These are phyloP conservation scores for Mustela nigripes DNA, from an alignment of 2,113 vertebrate species.

Conservation along the genomic window DNA sequence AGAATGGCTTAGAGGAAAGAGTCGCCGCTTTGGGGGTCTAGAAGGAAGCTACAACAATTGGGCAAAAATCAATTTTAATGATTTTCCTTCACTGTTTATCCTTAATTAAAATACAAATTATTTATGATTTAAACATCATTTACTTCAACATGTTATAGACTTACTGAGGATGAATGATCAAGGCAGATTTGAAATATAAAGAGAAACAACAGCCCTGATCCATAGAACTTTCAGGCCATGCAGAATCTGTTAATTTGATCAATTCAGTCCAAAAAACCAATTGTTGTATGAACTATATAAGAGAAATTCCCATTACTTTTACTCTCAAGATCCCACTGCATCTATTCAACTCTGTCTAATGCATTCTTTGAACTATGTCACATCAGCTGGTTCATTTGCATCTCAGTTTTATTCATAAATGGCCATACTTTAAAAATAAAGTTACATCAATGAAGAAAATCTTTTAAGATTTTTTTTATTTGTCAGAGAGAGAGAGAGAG, in stretches of 20 bases:
- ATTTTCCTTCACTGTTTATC: not conserved
- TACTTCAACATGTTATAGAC: not conserved
- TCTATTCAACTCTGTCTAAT: not conserved
- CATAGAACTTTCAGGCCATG: not conserved
- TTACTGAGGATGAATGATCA: not conserved
- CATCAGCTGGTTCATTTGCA: not conserved
- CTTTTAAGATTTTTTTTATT: not conserved
- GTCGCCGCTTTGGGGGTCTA: not conserved
- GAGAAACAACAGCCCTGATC: not conserved
- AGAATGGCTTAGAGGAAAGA: not conserved
- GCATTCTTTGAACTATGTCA: not conserved
- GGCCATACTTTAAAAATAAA: constrained; percentile 21
- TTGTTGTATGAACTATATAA: not conserved
- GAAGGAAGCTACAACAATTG: not conserved
- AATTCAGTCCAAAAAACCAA: constrained; percentile 15
- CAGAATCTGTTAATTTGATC: not conserved
- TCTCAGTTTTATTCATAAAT: constrained; percentile 27
- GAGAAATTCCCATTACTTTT: not conserved
- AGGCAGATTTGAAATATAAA: not conserved
- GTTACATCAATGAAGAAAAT: not conserved
- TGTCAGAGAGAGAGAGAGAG: too few species aligned
- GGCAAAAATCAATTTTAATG: not conserved
- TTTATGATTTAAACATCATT: not conserved
- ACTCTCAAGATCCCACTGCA: not conserved
- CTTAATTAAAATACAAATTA: constrained; percentile 2